Evolutionary conservation across 2,888 invertebrate species (phyloP).

Genomic region (Pollenia amentaria): DNA sequence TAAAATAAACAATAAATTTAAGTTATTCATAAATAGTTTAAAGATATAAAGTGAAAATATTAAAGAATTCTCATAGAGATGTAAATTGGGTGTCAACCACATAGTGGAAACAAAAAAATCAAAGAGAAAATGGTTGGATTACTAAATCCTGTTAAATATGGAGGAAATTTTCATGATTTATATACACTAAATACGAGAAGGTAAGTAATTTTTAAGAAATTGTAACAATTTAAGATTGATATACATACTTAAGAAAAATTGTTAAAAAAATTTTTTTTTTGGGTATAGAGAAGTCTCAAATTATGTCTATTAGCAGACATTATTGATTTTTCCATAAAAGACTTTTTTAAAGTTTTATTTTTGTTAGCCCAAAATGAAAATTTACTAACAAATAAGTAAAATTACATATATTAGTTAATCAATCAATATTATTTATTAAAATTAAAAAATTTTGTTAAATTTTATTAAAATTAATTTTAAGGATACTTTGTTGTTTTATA

Average conservation of each 20-base stretch:
- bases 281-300: slow-evolving; percentile 42
- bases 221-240: slow-evolving; percentile 11
- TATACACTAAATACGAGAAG: slow-evolving; percentile 83
- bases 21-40: not conserved
- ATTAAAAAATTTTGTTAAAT: too few relatives aligned
- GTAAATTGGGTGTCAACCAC: slow-evolving; percentile 47
- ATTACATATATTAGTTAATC: too few relatives aligned
- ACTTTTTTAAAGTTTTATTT: not conserved
- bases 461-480: too few relatives aligned
- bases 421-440: too few relatives aligned
- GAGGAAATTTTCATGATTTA: slow-evolving; percentile 84
- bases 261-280: slow-evolving; percentile 26
- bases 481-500: too few relatives aligned
- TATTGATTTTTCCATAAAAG: slow-evolving; percentile 66
- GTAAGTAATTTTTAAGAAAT: slow-evolving; percentile 74
- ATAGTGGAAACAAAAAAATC: not conserved
- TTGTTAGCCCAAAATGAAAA: not conserved
- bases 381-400: too few relatives aligned
- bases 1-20: not conserved
- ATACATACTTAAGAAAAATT: not conserved
- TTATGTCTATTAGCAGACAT: slow-evolving; percentile 46
- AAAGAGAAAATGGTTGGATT: slow-evolving; percentile 81
- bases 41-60: slow-evolving; percentile 16
- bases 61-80: not conserved
- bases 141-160: slow-evolving; percentile 84